phyloP scores from a whole-genome alignment of 2,797 vertebrate genomes.

The Myotis myotis region DNA sequence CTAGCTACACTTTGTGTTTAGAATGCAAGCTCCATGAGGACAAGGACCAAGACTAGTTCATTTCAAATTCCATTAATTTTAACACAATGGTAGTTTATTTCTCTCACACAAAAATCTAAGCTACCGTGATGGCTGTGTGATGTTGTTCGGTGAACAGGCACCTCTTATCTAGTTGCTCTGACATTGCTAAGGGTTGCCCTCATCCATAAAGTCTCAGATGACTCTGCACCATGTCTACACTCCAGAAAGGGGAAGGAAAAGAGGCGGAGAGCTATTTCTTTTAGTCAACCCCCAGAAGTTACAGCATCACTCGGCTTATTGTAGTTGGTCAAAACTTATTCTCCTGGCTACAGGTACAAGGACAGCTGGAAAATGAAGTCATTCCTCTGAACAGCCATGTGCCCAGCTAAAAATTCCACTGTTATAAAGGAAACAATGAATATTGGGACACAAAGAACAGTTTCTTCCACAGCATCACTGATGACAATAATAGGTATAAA shows the following conservation, averaged over 20 bases:
- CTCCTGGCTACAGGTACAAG: background rate
- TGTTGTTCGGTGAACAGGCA: background rate
- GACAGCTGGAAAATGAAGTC: background rate
- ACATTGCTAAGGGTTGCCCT: background rate
- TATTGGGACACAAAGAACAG: background rate
- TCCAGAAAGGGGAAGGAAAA: background rate
- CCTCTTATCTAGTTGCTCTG: background rate
- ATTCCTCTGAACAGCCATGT: background rate
- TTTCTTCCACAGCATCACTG: background rate
- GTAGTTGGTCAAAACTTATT: background rate
- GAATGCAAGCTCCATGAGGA: background rate
- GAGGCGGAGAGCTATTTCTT: background rate
- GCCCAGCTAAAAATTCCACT: background rate
- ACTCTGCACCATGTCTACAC: background rate
- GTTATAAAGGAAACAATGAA: background rate
- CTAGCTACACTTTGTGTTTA: background rate
- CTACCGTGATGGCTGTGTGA: background rate
- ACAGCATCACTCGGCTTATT: background rate
- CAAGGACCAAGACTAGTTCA: background rate
- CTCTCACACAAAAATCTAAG: background rate
- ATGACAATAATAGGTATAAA: background rate
- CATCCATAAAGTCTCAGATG: background rate
- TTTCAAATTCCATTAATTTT: background rate
- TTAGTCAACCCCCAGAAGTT: background rate
- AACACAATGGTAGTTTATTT: background rate